Base-by-base conservation (phyloP, 1,140 invertebrate genomes). In the Tetramorium alpestre region DNA sequence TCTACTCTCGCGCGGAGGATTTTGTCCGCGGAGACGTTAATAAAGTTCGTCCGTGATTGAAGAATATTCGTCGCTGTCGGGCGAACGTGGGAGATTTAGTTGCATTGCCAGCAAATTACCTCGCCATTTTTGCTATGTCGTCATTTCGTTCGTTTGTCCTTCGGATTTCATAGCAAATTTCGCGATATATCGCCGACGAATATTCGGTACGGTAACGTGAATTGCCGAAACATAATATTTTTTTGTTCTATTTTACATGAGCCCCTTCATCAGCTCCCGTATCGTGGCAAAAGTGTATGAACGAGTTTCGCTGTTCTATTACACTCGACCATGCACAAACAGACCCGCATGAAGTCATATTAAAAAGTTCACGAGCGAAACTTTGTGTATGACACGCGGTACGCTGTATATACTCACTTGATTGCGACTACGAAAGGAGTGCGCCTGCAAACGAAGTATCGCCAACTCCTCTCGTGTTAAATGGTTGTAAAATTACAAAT, bases 401-500 rank as follows among this genome's bases (percentile, higher is more conserved):
- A 54, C 28, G 25, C 8, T 7, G 18, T 38, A 16, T 41, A 41
- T 11, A 28, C 4, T 54, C 22, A 22, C 18, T 70, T 81, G 49
- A 81, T 69, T 69, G 33, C 77, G 25, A 69, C 33, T 69, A 54
- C 64, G 38, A 54, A 81, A 81, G 77, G 41, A 81, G 49, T 22
- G 60, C 60, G 44, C 13, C 28, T 25, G 47, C 16, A 70, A 62
- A 60, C 22, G 41, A 76, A 60, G 78, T 44, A 69, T 22, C 33
- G 49, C 33, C 18, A 73, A 73, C 25, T 60, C n/a, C 65, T 33
- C 54, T 47, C 54, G 7, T 60, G 54, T 47, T 75, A 73, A 84
- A 84, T 54, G 80, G 18, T 73, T 54, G 54, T 75, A 62, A 84
- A 84, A 84, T 84, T 84, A 84, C 80, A 41, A 73, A 73, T 58